Conservation (phyloP, 2,888 invertebrate species). For the Melanotus villosus region DNA sequence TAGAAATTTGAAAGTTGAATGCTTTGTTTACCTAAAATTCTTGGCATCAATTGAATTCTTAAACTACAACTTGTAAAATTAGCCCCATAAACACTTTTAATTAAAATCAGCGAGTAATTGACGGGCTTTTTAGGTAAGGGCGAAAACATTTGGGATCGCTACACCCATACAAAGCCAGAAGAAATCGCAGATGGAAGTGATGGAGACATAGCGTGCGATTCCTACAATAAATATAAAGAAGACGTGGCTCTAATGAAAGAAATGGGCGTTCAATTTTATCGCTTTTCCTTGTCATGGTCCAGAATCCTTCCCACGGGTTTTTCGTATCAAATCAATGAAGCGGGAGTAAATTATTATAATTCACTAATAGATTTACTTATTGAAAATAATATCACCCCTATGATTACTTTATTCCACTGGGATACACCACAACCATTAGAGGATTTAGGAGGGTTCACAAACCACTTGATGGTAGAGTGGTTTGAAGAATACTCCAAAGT, state of each 20-base stretch:
- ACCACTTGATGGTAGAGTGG: constrained; percentile 70
- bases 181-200: constrained; percentile 71
- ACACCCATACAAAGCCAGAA: constrained; percentile 71
- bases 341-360: constrained; percentile 76
- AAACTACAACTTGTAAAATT: too few relatives aligned
- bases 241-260: constrained; percentile 73
- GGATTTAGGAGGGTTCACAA: constrained; percentile 67
- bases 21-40: too few relatives aligned
- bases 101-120: constrained; percentile 22
- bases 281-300: constrained; percentile 77
- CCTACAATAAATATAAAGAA: constrained; percentile 75
- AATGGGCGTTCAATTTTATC: constrained; percentile 74
- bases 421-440: constrained; percentile 71
- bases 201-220: constrained; percentile 77
- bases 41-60: too few relatives aligned
- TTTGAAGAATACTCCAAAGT: constrained; percentile 72
- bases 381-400: constrained; percentile 71
- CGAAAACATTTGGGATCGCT: constrained; percentile 79
- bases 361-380: constrained; percentile 72
- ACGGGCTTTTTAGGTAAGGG: constrained; percentile 70
- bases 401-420: constrained; percentile 72
- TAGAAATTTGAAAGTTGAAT: too few relatives aligned
- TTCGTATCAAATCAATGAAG: constrained; percentile 71
- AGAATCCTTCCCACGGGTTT: constrained; percentile 75
- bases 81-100: constrained; percentile 2